Base-by-base conservation (phyloP, 2,888 invertebrate species). In the Chalcis sispes region DNA sequence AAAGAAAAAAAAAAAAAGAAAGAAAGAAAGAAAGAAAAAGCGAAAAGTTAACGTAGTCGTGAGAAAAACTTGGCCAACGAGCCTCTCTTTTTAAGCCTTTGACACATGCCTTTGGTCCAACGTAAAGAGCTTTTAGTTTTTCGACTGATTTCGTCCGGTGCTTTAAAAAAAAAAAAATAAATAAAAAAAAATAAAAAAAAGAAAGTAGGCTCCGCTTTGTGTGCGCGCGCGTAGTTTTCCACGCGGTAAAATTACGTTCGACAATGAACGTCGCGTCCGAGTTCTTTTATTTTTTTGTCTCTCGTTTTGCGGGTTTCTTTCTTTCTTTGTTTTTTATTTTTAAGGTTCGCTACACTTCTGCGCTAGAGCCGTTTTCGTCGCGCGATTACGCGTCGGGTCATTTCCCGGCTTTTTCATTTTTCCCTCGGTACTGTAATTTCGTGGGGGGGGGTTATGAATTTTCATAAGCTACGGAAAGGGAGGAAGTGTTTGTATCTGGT, bases 61-160 rank as follows among this genome's bases (percentile, higher is more conserved):
- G 52, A 48, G 25, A 20, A 23, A 54, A 67, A 74, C 46, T 56
- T 67, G 59, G 59, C 15, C 48, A 50, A n/a, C n/a, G n/a, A 70
- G 62, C 72, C 42, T 65, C 29, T 42, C 18, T 15, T 4, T 42
- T 42, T 10, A 29, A 13, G 10, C 25, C 18, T 32, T 46, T 52
- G 72, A 54, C 50, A 20, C 48, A 3, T 13, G 40, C 66, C 42
- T 52, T 70, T 70, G 59, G 13, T 20, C 1, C 36, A 13, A 25
- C 46, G 13, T 32, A 8, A 58, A 58, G 70, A 10, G 73, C 65
- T 73, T 73, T 71, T 42, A 77, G 52, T 70, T 74, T 73, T 73
- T 67, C 52, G 59, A 36, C 5, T 56, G 65, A 77, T 73, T 74
- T 73, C 62, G 40, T 42, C 52, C 20, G 36, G n/a, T 36, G 72